A percentile compares a stretch with the other conserved stretches of the same genome.
Conservation (phyloP, 1,140 invertebrate species). For the Mya arenaria region DNA sequence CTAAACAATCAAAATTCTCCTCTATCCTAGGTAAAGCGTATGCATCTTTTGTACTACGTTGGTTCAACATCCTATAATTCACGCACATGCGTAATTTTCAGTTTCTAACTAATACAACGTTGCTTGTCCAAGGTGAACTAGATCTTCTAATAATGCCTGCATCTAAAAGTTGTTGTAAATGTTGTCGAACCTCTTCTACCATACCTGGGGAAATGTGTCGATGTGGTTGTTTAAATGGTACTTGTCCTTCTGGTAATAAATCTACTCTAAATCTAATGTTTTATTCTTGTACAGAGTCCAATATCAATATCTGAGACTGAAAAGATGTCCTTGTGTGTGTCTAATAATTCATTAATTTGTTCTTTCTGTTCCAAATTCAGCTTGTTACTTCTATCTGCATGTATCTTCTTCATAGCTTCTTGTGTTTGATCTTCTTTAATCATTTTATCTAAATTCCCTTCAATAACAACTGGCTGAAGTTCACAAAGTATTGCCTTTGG, state of each 20-base stretch:
- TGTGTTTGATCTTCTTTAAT: neutral
- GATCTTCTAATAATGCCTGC: slow-evolving; percentile 45
- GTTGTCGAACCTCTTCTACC: slow-evolving; percentile 35
- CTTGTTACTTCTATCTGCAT: slow-evolving; percentile 12
- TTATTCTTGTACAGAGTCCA: slow-evolving; percentile 19
- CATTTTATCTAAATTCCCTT: neutral
- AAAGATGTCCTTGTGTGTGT: slow-evolving; percentile 25
- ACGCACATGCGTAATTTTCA: slow-evolving; percentile 29
- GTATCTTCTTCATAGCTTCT: neutral
- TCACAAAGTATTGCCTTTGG: slow-evolving; percentile 56
- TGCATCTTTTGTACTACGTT: slow-evolving; percentile 16
- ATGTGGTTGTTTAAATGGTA: slow-evolving; percentile 51
- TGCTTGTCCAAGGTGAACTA: slow-evolving; percentile 30
- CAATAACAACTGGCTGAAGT: slow-evolving; percentile 48
- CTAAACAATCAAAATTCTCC: slow-evolving; percentile 31
- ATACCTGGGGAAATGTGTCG: slow-evolving; percentile 38
- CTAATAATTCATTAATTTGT: slow-evolving; percentile 3
- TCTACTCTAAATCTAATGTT: slow-evolving; percentile 54
- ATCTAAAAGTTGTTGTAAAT: slow-evolving; percentile 46
- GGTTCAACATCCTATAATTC: slow-evolving; percentile 18
- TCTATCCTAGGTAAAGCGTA: slow-evolving; percentile 40
- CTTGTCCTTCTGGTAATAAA: slow-evolving; percentile 43
- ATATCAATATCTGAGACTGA: slow-evolving; percentile 40
- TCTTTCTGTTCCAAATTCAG: neutral
- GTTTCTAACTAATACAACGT: slow-evolving; percentile 31